Percentiles rank a stretch among this genome's conserved stretches.
Evolutionary conservation across 2,797 vertebrate species (phyloP).

Genomic region (Premnoplex brunnescens): DNA sequence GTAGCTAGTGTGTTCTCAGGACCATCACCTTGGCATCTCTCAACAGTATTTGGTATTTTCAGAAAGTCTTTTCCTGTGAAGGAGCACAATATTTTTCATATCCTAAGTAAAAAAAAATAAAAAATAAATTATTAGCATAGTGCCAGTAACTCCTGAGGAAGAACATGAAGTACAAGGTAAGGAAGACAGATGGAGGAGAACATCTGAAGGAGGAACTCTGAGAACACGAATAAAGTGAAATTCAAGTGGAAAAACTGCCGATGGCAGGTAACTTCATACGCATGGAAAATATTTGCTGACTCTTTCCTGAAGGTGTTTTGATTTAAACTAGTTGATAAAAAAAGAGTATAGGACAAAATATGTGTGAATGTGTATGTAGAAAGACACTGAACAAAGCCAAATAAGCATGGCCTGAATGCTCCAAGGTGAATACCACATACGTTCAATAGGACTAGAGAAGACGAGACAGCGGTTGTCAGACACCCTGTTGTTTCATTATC

Average conservation of each 20-base stretch:
- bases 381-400: neutral
- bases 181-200: neutral
- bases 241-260: neutral
- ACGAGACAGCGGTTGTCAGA: neutral
- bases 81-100: neutral
- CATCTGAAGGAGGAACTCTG: neutral
- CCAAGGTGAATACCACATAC: fast-evolving
- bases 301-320: neutral
- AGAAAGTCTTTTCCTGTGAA: neutral
- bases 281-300: neutral
- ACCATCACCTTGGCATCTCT: neutral
- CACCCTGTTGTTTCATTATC: neutral
- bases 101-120: neutral
- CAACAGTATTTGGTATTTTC: neutral
- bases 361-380: neutral
- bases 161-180: neutral
- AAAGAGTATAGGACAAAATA: neutral
- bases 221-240: neutral
- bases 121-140: neutral
- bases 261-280: neutral
- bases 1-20: neutral
- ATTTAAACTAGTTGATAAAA: neutral
- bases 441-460: neutral
- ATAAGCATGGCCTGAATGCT: neutral
- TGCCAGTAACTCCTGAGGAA: neutral